Evolutionary conservation across 1,140 invertebrate species (phyloP), one percentile per base, ranked within the genome.

Genomic region (Ceratina japonica): DNA sequence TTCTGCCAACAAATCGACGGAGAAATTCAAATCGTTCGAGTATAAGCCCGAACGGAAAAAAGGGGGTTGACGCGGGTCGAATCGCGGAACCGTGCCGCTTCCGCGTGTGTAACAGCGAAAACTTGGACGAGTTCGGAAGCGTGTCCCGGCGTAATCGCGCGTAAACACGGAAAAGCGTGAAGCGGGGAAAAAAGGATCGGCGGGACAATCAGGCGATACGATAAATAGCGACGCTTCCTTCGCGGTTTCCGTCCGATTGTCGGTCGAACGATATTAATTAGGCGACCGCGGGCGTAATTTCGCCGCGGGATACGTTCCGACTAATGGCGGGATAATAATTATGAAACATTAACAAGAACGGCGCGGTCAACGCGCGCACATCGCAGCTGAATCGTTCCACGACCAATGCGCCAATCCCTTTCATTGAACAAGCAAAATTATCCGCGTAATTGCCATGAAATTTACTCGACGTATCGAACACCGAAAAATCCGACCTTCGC

Each of bases 311-410:
- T 44, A 44, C 56, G 70, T 77, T 77, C 65, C 51, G 54, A 74
- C 56, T 64, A 78, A 85, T 75, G 59, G 74, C 68, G 78, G 56
- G 56, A 64, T 81, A 84, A 84, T 81, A 84, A 81, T 73, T 85
- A 81, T 75, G 70, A 81, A 75, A 65, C 70, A 75, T 84, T 81
- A 75, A 75, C 69, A 77, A 65, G 82, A 77, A 81, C 18, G 61
- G 51, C 37, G 56, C 59, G 49, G 75, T 73, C 78, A 37, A 22
- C 54, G 61, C 16, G 56, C 15, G 44, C 44, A 49, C 37, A 27
- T 71, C 75, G 65, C 24, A 63, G 31, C 62, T 58, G 69, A 81
- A 77, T 82, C 73, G 75, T 74, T 76, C 66, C 31, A 44, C 58
- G 44, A 74, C 22, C 54, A 63, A 63, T 49, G 49, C 27, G 37